Conservation (phyloP, 2,888 invertebrate genomes). For the Mesochorus sp. region DNA sequence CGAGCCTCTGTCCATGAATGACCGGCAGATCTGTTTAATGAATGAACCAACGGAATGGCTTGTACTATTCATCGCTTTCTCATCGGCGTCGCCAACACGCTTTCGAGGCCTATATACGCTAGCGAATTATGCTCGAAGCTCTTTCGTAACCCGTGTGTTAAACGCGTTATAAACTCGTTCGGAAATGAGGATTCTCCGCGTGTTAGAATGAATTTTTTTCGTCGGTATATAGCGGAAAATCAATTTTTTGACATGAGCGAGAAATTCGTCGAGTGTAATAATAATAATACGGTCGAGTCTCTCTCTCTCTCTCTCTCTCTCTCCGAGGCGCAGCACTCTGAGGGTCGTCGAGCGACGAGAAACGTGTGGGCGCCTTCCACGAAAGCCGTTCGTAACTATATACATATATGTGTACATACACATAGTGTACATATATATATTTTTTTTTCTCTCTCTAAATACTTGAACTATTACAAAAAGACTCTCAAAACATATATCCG, state of each 20-base stretch:
- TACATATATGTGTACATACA: too few species aligned
- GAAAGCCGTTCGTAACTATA: conserved; percentile 29
- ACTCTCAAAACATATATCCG: neutral
- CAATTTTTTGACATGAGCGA: too few species aligned
- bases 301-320: neutral
- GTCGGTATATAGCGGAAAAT: too few species aligned
- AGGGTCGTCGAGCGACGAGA: conserved; percentile 46
- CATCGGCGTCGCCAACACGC: conserved; percentile 24
- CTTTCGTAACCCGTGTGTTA: neutral
- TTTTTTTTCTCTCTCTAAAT: neutral
- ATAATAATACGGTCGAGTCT: conserved; percentile 43
- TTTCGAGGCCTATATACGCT: neutral
- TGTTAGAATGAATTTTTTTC: too few species aligned
- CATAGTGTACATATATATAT: neutral
- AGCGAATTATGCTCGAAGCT: too few species aligned
- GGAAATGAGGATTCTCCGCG: too few species aligned
- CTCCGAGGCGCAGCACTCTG: conserved; percentile 46
- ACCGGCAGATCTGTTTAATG: conserved; percentile 65
- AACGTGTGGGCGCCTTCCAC: conserved; percentile 52
- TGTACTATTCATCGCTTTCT: conserved; percentile 41
- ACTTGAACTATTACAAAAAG: neutral
- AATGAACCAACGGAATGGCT: conserved; percentile 60
- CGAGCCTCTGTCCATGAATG: conserved; percentile 56
- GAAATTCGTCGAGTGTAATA: too few species aligned
- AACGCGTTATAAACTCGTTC: too few species aligned